Evolutionary conservation across 2,113 vertebrate genomes (phyloP).

Genomic region (Bambusicola thoracicus): DNA sequence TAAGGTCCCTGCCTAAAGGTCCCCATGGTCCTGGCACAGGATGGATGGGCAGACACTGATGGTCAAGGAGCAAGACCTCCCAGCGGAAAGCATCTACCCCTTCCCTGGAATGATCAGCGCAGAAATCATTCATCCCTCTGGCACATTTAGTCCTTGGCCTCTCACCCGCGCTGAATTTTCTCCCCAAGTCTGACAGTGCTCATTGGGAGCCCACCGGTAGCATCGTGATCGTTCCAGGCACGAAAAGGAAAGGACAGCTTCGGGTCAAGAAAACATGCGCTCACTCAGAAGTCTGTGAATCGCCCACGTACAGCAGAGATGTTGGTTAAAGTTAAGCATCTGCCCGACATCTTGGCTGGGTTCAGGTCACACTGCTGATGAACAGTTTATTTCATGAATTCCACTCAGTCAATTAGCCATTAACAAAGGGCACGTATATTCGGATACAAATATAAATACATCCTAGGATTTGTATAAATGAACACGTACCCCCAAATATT

Average conservation of each 20-base stretch:
- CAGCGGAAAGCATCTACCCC: background rate
- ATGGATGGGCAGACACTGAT: background rate
- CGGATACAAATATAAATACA: background rate
- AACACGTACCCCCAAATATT: background rate
- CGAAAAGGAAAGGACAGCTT: background rate
- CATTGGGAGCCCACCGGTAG: background rate
- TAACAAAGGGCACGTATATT: background rate
- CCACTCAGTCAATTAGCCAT: background rate
- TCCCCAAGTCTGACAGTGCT: background rate
- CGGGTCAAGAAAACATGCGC: background rate
- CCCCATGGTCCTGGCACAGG: accelerated
- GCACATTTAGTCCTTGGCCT: background rate
- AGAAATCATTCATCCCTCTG: background rate
- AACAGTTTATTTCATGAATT: conserved; percentile 22
- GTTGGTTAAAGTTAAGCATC: background rate
- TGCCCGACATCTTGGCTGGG: background rate
- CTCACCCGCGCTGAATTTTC: accelerated
- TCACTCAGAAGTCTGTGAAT: background rate
- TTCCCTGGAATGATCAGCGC: background rate
- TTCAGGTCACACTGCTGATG: background rate
- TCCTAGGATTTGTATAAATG: background rate
- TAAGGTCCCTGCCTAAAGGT: background rate
- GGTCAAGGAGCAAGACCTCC: background rate
- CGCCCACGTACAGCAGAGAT: background rate
- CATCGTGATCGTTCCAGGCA: background rate